Conservation (phyloP, 2,797 vertebrate genomes). For the Vultur gryphus region DNA sequence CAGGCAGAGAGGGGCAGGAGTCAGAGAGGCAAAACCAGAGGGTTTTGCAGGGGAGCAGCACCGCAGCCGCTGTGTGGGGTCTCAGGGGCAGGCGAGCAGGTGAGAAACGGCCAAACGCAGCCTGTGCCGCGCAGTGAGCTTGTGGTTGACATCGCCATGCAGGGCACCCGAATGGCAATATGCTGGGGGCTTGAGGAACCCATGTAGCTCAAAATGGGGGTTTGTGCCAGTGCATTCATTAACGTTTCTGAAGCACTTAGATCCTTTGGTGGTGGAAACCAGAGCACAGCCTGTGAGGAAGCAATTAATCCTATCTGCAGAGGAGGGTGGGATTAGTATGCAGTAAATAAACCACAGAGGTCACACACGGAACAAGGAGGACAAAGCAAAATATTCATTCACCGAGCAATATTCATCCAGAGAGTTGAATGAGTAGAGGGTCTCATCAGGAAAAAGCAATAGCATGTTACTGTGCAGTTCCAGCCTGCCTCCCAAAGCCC, state of each 20-base stretch:
- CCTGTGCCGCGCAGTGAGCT: fast-evolving
- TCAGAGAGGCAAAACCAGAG: neutral
- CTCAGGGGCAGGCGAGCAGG: fast-evolving
- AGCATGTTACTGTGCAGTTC: neutral
- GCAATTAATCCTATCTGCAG: neutral
- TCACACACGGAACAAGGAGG: neutral
- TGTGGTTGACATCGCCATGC: fast-evolving
- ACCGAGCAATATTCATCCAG: fast-evolving
- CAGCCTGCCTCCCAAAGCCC: neutral
- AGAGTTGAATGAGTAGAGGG: neutral
- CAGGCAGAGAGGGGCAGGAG: neutral
- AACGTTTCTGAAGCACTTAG: neutral
- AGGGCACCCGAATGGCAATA: fast-evolving
- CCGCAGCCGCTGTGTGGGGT: fast-evolving
- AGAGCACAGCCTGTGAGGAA: neutral
- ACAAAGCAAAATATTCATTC: neutral
- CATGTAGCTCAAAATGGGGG: fast-evolving
- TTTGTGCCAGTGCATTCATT: neutral
- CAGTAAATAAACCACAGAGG: neutral
- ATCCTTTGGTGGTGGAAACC: neutral
- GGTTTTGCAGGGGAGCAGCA: neutral
- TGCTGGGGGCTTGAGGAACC: neutral
- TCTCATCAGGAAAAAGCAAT: neutral
- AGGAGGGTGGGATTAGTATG: neutral
- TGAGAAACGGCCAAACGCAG: neutral